Conservation (phyloP, 2,797 vertebrate species). For the Oreochromis grahami region DNA sequence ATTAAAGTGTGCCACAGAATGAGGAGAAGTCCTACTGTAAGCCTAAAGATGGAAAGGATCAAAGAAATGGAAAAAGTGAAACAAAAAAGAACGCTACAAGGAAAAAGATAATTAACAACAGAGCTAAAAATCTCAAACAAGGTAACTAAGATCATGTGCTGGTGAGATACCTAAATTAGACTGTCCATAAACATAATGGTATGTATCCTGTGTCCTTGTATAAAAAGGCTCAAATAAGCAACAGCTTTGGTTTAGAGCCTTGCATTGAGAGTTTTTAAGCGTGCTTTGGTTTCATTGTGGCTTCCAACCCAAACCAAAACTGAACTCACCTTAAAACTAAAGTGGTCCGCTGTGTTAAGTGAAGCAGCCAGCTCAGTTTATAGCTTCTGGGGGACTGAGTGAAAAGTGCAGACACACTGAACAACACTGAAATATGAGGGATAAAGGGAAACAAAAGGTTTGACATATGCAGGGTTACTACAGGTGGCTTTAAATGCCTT, state of each 20-base stretch:
- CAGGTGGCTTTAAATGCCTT: constrained; percentile 26
- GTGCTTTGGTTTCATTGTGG: constrained; percentile 47
- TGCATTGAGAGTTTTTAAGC: constrained; percentile 34
- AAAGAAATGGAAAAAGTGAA: constrained; percentile 39
- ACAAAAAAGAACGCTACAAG: neutral
- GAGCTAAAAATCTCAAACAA: neutral
- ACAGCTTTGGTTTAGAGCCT: neutral
- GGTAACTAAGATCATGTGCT: neutral
- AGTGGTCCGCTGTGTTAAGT: constrained; percentile 20
- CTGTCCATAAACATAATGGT: neutral
- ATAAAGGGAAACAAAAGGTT: neutral
- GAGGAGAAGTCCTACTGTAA: constrained; percentile 8
- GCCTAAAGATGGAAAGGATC: constrained; percentile 19
- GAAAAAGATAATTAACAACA: constrained; percentile 4
- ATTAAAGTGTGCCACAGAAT: constrained; percentile 32
- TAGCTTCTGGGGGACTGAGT: neutral
- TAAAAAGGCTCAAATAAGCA: constrained; percentile 27
- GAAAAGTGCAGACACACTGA: neutral
- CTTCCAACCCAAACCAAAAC: constrained; percentile 44
- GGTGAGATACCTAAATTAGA: neutral
- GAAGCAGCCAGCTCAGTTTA: constrained; percentile 34
- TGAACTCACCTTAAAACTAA: constrained; percentile 41
- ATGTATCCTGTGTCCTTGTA: neutral
- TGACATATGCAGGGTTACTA: constrained; percentile 37
- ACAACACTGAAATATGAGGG: neutral